phyloP scores from a whole-genome alignment of 2,113 vertebrate species.

The Melanotaenia duboulayi region DNA sequence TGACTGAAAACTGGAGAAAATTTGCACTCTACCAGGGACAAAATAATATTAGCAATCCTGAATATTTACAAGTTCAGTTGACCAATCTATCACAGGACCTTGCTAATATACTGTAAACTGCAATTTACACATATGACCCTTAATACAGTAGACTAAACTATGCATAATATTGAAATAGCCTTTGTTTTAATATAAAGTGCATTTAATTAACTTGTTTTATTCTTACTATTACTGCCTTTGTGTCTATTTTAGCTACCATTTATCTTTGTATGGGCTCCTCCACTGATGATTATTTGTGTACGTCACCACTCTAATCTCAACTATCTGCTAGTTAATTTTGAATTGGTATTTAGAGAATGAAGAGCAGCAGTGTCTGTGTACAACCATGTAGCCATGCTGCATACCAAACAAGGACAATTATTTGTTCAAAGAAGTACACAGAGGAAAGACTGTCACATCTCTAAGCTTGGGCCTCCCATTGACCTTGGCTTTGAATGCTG shows the following conservation, averaged over 20 bases:
- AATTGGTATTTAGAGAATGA: slow-evolving; percentile 23
- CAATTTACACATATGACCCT: slow-evolving; percentile 19
- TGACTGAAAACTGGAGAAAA: slow-evolving; percentile 17
- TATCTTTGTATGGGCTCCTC: not conserved
- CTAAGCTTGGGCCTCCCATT: slow-evolving; percentile 34
- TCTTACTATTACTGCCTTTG: slow-evolving; percentile 5
- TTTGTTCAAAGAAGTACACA: slow-evolving; percentile 34
- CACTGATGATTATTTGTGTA: slow-evolving; percentile 8
- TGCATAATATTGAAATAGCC: slow-evolving; percentile 10
- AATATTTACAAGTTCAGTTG: slow-evolving; percentile 19
- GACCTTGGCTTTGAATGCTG: slow-evolving; percentile 53
- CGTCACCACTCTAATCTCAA: slow-evolving; percentile 5
- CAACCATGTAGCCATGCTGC: slow-evolving; percentile 22
- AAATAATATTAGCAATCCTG: slow-evolving; percentile 17
- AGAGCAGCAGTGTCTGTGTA: slow-evolving; percentile 8
- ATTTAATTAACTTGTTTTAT: slow-evolving; percentile 1
- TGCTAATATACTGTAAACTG: slow-evolving; percentile 39
- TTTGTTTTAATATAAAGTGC: slow-evolving; percentile 3
- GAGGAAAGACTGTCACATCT: slow-evolving; percentile 38
- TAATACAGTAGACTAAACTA: slow-evolving; percentile 13
- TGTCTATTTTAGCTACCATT: slow-evolving; percentile 6
- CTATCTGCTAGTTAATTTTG: slow-evolving; percentile 40
- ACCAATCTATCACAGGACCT: slow-evolving; percentile 4
- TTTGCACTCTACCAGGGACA: slow-evolving; percentile 16
- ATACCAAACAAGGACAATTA: slow-evolving; percentile 53